Conservation (phyloP, 2,888 invertebrate species). For the Drosophila paramelanica region DNA sequence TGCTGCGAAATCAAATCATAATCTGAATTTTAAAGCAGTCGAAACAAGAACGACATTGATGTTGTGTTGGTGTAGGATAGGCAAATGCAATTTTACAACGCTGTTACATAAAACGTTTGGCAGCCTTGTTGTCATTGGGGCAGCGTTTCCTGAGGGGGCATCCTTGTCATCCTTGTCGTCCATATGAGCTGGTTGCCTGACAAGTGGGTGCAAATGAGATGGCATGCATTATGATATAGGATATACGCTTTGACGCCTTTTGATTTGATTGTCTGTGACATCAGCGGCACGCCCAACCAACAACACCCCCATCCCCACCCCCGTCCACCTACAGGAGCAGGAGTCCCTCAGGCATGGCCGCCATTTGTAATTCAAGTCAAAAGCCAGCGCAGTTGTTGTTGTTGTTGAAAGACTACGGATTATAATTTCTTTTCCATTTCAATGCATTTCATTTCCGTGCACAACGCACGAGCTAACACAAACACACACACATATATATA, state of each 20-base stretch:
- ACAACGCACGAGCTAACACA: conserved; percentile 46
- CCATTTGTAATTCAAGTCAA: conserved; percentile 79
- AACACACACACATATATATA: conserved; percentile 24
- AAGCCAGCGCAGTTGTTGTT: conserved; percentile 41
- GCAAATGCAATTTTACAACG: conserved; percentile 77
- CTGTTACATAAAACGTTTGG: conserved; percentile 70
- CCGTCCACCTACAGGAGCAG: no score
- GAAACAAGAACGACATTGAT: conserved; percentile 21
- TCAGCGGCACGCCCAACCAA: conserved; percentile 35
- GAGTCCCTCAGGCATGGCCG: conserved; percentile 42
- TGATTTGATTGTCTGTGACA: conserved; percentile 80
- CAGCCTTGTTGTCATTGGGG: conserved; percentile 36
- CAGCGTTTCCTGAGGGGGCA: conserved; percentile 10
- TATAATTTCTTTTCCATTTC: conserved; percentile 81
- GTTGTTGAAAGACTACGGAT: conserved; percentile 54
- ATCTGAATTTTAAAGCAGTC: conserved; percentile 67
- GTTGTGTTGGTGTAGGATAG: conserved; percentile 21
- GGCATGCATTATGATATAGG: conserved; percentile 59
- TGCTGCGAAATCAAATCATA: conserved; percentile 73
- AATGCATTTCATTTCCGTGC: conserved; percentile 75
- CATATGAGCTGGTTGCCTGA: conserved; percentile 1
- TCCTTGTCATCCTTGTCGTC: conserved; percentile 8
- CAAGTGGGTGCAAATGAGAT: conserved; percentile 45
- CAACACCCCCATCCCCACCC: neutral
- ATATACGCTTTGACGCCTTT: conserved; percentile 76